Base-by-base conservation (phyloP, 2,797 vertebrate species). In the Bothrops alternatus region DNA sequence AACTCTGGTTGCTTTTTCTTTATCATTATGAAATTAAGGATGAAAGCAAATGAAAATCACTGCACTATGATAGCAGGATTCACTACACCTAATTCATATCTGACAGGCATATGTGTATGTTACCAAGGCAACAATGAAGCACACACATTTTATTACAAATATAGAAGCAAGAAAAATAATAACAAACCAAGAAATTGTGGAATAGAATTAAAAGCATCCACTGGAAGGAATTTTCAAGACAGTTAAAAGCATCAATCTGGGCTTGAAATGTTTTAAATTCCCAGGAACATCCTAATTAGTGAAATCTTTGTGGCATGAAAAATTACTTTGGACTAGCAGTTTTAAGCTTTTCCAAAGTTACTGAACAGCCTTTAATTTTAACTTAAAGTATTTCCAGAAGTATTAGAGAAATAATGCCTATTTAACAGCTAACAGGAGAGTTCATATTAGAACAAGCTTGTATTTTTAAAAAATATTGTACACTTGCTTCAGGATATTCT, bases 101-200 rank as follows among this genome's bases (percentile, higher is more conserved):
- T 53, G 57, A 53, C 26, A 86, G 26, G 57, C 28, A 50, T 60
- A 25, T 60, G 50, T 86, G 37, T 58, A 57, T 47, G 55, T 86
- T 86, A 61, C 90, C 55, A 90, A 85, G 69, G 69, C 37, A 25
- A 63, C 57, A 91, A 63, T 91, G 86, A 86, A 90, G 61, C 37
- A 47, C 18, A 86, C 50, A 91, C 6, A 91, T 86, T 63, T 42
- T 86, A 86, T 53, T 53, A 25, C 58, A 86, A 37, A 14, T 82
- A 58, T 20, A 82, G 56, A 28, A 90, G 42, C 57, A n/a, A 55
- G n/a, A 73, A 69, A 56, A 90, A 86, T 85, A 90, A 90, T 32
- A 73, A 56, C 63, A 63, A 60, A 53, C 11, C 12, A 53, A 63
- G 32, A 18, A 91, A 11, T n/a, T 32, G 47, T 20, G 23, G 20